Base-by-base conservation (phyloP, 2,888 invertebrate genomes). In the Gymnosoma rotundatum region DNA sequence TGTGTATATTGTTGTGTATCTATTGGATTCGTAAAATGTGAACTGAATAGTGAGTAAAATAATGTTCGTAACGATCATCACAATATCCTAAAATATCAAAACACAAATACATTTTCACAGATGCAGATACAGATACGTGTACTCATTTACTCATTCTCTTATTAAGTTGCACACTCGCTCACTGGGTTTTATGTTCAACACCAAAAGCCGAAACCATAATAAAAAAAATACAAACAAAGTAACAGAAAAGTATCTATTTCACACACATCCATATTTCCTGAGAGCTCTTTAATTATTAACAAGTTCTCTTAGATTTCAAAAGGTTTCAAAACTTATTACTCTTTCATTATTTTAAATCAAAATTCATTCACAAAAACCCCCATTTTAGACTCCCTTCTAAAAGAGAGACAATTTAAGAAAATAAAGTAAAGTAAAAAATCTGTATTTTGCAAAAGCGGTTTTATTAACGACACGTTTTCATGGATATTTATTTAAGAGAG, bases 1-100 rank as follows among this genome's bases (percentile, higher is more conserved):
- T 78, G 56, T 81, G 74, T 81, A 69, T 88, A 88, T 88, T 89
- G 88, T 90, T 91, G 88, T 90, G 90, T 89, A 90, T 89, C 91
- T 91, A 89, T 89, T 88, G 89, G 89, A 89, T 91, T 88, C 91
- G 88, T 90, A 89, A 89, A 90, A 88, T 87, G 88, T 89, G 83
- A 90, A 90, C 90, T 90, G 90, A 91, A 90, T 91, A 88, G 90
- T 90, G 84, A 84, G 84, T 66, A 64, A 58, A 78, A 84, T 81
- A 90, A 89, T 90, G 91, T 90, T 89, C 88, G 88, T 83, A 78
- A 88, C 87, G 88, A 84, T 83, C 83, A 81, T 79, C 78, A 88
- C 85, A 86, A 89, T 88, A 89, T 90, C 91, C 90, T 90, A 88
- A 90, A 87, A 89, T 88, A 85, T 86, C 81, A 84, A 87, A 80